Conservation (phyloP, 1,140 invertebrate genomes). For the Bombus cullumanus region DNA sequence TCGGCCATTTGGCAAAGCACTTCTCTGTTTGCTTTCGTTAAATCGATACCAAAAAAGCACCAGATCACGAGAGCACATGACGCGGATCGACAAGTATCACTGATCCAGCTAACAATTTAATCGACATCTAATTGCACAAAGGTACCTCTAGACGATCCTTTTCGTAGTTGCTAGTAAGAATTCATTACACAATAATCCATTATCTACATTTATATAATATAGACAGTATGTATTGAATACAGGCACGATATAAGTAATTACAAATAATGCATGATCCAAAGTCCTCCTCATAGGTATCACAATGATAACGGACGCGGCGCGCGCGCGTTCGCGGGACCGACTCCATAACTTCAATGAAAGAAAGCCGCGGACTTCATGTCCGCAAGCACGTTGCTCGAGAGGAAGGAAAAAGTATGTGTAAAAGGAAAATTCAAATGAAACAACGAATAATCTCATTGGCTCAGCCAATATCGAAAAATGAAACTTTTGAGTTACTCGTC, state of each 20-base stretch:
- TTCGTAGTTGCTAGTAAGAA: constrained; percentile 67
- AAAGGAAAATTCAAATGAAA: constrained; percentile 65
- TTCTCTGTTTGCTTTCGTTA: background rate
- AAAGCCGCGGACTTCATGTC: constrained; percentile 73
- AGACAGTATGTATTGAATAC: constrained; percentile 79
- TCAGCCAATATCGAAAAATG: constrained; percentile 72
- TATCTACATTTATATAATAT: constrained; percentile 76
- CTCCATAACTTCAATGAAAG: constrained; percentile 51
- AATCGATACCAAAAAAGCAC: constrained; percentile 63
- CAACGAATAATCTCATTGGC: constrained; percentile 69
- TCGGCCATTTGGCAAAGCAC: constrained; percentile 57
- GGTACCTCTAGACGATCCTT: constrained; percentile 64
- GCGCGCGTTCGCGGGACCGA: constrained; percentile 36
- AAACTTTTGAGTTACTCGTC: constrained; percentile 66
- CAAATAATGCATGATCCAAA: constrained; percentile 77
- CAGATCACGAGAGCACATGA: constrained; percentile 68
- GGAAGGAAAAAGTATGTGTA: constrained; percentile 51
- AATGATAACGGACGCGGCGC: constrained; percentile 72
- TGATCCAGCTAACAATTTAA: constrained; percentile 56
- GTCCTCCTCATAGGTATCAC: constrained; percentile 76
- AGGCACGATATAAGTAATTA: constrained; percentile 81
- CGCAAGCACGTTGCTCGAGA: constrained; percentile 48
- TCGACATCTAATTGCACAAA: constrained; percentile 74
- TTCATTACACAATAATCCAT: constrained; percentile 71
- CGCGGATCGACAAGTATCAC: constrained; percentile 55